Evolutionary conservation across 2,888 invertebrate genomes (phyloP).

Genomic region (Lepidocyrtoides sp.): DNA sequence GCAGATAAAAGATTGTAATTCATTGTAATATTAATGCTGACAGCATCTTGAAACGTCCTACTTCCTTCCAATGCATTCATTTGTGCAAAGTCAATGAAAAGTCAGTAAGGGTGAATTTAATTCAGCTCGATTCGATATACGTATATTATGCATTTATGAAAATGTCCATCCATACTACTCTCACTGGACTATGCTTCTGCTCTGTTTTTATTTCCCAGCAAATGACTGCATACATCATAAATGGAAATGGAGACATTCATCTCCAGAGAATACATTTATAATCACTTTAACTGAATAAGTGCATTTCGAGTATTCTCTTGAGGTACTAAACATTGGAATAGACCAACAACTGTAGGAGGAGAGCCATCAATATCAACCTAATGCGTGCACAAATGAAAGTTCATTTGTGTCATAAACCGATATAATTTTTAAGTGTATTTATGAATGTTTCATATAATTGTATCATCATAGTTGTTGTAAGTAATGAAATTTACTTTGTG

Average conservation of each 20-base stretch:
- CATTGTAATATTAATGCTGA: neutral
- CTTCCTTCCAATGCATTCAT: neutral
- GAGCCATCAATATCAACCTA: slow-evolving; percentile 9
- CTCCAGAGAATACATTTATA: slow-evolving; percentile 79
- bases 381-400: neutral
- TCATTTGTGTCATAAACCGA: slow-evolving; percentile 12
- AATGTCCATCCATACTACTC: neutral
- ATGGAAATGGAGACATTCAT: slow-evolving; percentile 55
- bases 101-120: slow-evolving; percentile 24
- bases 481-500: neutral
- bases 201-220: neutral
- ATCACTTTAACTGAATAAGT: slow-evolving; percentile 76
- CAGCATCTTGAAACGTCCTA: neutral
- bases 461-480: neutral
- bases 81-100: slow-evolving; percentile 1
- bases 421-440: slow-evolving; percentile 27
- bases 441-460: neutral
- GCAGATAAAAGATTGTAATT: no score
- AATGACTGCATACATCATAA: slow-evolving; percentile 4
- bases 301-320: slow-evolving; percentile 69
- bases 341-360: slow-evolving; percentile 10
- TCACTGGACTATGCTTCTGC: no score
- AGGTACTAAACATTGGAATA: slow-evolving; percentile 65
- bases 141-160: neutral
- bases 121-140: neutral